Percentiles rank a stretch among this genome's conserved stretches.
Conservation (phyloP, 1,140 invertebrate genomes). For the Akabosia matsudoensis region DNA sequence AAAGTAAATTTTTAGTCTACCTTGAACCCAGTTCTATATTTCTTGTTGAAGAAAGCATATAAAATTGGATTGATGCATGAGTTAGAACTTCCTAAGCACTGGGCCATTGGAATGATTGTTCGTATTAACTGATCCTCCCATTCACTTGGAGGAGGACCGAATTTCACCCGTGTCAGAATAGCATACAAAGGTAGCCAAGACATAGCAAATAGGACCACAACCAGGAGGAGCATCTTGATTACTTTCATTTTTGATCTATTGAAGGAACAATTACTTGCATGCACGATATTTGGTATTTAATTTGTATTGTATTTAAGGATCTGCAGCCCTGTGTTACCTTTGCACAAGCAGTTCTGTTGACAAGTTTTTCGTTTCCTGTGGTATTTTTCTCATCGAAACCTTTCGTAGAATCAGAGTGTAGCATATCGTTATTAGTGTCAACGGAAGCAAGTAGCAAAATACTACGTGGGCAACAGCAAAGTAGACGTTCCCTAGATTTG, state of each 20-base stretch:
- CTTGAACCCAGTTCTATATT: constrained; percentile 45
- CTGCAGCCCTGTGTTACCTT: constrained; percentile 33
- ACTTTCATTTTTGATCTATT: constrained; percentile 54
- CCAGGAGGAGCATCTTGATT: constrained; percentile 60
- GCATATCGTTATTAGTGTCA: constrained; percentile 54
- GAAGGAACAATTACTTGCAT: background rate
- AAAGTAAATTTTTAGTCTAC: constrained; percentile 19
- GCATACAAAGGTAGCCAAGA: constrained; percentile 62
- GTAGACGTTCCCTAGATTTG: constrained; percentile 51
- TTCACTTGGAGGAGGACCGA: constrained; percentile 46
- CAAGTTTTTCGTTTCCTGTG: constrained; percentile 48
- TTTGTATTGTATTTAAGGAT: background rate
- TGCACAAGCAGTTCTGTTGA: constrained; percentile 46
- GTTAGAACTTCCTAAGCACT: constrained; percentile 59
- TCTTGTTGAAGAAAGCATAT: constrained; percentile 46
- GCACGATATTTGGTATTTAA: background rate
- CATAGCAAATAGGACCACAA: constrained; percentile 59
- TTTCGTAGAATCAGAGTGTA: constrained; percentile 54
- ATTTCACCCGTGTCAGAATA: constrained; percentile 51
- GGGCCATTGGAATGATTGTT: constrained; percentile 56
- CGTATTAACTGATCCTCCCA: constrained; percentile 49
- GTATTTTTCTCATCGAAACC: constrained; percentile 49
- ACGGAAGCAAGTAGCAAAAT: constrained; percentile 56
- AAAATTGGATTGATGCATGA: constrained; percentile 47
- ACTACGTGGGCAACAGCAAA: constrained; percentile 57